Conservation (phyloP, 2,797 vertebrate genomes). For the Gallinago nigripennis region DNA sequence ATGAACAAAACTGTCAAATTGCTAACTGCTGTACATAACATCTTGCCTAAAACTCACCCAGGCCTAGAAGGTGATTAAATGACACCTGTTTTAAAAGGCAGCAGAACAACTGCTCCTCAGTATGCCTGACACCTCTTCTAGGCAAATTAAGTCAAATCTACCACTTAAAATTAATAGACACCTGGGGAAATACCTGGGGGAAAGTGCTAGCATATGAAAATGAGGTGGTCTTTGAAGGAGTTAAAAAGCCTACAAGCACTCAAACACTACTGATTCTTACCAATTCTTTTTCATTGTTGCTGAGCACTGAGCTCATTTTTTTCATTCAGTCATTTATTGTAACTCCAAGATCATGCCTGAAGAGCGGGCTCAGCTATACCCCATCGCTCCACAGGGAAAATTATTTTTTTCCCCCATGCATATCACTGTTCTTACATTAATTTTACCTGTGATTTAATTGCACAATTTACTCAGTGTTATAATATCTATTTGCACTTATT, state of each 20-base stretch:
- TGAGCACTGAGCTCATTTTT: neutral
- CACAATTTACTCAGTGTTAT: neutral
- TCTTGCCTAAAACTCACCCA: neutral
- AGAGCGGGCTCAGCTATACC: neutral
- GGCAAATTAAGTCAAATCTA: neutral
- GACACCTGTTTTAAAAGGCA: neutral
- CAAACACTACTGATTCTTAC: neutral
- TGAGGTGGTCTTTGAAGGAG: neutral
- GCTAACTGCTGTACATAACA: neutral
- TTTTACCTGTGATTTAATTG: neutral
- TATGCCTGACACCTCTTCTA: neutral
- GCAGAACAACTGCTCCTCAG: neutral
- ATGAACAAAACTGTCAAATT: neutral
- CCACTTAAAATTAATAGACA: neutral
- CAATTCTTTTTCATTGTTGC: neutral
- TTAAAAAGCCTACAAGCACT: neutral
- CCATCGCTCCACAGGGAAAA: neutral
- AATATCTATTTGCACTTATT: neutral
- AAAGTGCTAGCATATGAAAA: neutral
- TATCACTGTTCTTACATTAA: neutral
- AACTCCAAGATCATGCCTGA: neutral
- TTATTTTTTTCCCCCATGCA: accelerated
- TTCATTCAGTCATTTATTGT: neutral
- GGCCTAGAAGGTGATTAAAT: neutral
- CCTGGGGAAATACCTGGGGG: neutral